Evolutionary conservation across 37 sponge, comb jelly and placozoan genomes (phyloP), one percentile per base, ranked within the genome.

Genomic region (Halichondria panicea): DNA sequence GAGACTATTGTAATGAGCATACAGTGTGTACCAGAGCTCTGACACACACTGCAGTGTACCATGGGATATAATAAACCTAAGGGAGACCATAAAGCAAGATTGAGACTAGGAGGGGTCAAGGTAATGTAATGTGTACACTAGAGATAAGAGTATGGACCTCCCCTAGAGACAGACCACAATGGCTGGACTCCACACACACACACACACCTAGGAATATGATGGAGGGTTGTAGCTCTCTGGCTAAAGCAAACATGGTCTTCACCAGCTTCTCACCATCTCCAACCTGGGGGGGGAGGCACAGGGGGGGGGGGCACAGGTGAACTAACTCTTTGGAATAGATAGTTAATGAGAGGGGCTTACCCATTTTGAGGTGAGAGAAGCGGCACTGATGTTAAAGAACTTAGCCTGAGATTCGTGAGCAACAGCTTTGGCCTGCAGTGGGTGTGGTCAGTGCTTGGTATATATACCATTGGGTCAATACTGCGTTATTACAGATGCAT

Each of bases 261-360:
- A 98, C 99, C 91, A 98, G 87, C 88, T 95, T 98, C 88, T 98
- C 99, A 46, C 99, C 99, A 44, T 98, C 99, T 25, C 99, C 99
- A 57, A 89, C 89, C 93, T 95, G 61, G 39, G 3, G 5, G 5
- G 32, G 37, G 3, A 3, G 4, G 8, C 6, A 55, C 25, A 3
- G 9, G 9, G 56, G 25, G 4, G 2, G 25, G 9, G 53, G 6
- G 53, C 56, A 71, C 5, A 71, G 15, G 45, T 28, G 45, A 12
- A 70, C 53, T 27, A 11, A 54, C 73, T 21, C 73, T 18, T 35
- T n/a, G n/a, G n/a, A n/a, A n/a, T n/a, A n/a, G n/a, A n/a, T n/a
- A n/a, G n/a, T n/a, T n/a, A n/a, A n/a, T n/a, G n/a, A n/a, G n/a
- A n/a, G n/a, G 15, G 22, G 42, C 92, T 78, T 56, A 98, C 96